Conservation (phyloP, 2,113 vertebrate genomes). For the Antennarius striatus region DNA sequence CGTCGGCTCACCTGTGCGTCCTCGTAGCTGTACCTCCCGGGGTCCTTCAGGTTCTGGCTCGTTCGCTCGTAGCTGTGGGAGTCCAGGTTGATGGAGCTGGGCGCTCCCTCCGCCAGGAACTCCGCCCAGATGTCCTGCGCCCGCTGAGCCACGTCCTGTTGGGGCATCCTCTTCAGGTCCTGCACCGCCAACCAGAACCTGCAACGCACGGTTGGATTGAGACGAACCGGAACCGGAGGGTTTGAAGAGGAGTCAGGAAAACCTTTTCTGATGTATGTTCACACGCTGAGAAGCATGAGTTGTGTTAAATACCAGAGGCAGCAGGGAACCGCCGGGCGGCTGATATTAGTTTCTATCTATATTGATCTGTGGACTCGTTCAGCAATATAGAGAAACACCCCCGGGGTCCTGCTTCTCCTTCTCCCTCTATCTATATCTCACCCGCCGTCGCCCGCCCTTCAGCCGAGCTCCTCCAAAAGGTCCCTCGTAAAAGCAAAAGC, state of each 20-base stretch:
- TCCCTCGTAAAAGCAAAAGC: constrained; percentile 54
- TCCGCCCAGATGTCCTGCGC: constrained; percentile 96
- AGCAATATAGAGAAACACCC: constrained; percentile 42
- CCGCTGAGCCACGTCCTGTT: constrained; percentile 87
- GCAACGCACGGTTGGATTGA: background rate
- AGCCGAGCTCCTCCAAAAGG: constrained; percentile 13
- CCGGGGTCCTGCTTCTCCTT: constrained; percentile 16
- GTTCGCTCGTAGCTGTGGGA: constrained; percentile 98
- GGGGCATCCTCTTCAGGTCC: constrained; percentile 91
- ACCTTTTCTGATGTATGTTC: background rate
- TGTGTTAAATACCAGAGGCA: constrained; percentile 16
- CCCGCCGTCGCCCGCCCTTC: constrained; percentile 11
- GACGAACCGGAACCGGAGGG: background rate
- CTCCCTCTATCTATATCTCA: constrained; percentile 6
- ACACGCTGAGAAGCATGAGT: too few species aligned
- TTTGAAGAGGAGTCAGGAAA: background rate
- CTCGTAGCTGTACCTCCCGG: constrained; percentile 93
- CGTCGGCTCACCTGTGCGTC: constrained; percentile 87
- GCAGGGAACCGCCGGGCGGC: constrained; percentile 25
- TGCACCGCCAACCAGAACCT: constrained; percentile 97
- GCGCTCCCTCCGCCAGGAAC: constrained; percentile 95
- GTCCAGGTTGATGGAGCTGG: constrained; percentile 95
- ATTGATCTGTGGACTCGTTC: constrained; percentile 51
- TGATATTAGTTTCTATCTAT: constrained; percentile 44
- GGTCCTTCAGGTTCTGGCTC: constrained; percentile 93